Conservation (phyloP, 1,140 invertebrate species). For the Gryon sp. region DNA sequence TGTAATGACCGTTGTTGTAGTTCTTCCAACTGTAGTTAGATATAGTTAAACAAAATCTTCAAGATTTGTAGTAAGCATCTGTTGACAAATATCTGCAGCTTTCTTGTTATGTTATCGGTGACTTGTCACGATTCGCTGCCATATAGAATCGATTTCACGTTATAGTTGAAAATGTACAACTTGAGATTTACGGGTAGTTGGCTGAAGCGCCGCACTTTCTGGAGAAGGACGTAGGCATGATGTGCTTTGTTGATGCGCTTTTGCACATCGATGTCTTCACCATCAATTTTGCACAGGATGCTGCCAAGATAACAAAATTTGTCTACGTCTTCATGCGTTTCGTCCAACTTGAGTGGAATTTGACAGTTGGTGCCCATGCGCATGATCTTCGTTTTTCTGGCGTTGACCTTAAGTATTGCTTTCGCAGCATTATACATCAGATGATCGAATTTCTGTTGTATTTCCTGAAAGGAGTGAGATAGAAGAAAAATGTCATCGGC, state of each 20-base stretch:
- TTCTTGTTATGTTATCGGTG: no score
- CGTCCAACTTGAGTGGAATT: background rate
- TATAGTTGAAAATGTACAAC: conserved; percentile 7
- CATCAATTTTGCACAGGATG: background rate
- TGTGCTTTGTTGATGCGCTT: background rate
- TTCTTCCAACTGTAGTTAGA: no score
- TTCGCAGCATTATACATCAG: background rate
- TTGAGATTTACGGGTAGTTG: conserved; percentile 4
- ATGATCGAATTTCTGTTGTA: conserved; percentile 1
- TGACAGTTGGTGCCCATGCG: background rate
- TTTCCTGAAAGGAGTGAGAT: conserved; percentile 1
- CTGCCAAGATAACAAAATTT: conserved; percentile 6
- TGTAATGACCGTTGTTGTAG: no score
- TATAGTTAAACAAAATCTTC: no score
- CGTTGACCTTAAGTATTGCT: conserved; percentile 7
- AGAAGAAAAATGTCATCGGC: background rate
- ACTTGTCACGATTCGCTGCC: conserved; percentile 2
- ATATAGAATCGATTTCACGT: conserved; percentile 15
- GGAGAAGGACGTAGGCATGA: conserved; percentile 1
- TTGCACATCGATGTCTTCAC: background rate
- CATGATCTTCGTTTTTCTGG: no score
- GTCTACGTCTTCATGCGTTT: no score
- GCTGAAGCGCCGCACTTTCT: conserved; percentile 13
- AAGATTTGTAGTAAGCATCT: no score
- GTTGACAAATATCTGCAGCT: background rate